Conservation (phyloP, 1,140 invertebrate species). For the Cydia amplana region DNA sequence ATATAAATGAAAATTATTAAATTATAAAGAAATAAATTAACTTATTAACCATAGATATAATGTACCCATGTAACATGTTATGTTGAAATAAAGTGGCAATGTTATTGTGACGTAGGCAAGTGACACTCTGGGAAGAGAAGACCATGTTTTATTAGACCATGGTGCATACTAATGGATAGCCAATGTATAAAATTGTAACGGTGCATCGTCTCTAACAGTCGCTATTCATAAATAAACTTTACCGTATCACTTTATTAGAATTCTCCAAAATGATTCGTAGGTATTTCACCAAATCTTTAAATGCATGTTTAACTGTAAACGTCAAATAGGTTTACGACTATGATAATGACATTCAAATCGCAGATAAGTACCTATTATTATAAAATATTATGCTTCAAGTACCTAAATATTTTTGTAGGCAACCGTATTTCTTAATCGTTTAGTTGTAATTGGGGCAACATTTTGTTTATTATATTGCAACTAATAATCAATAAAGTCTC, state of each 20-base stretch:
- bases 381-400: slow-evolving; percentile 26
- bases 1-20: too few relatives aligned
- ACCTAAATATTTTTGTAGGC: slow-evolving; percentile 39
- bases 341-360: slow-evolving; percentile 43
- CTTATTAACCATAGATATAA: too few relatives aligned
- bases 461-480: slow-evolving; percentile 49
- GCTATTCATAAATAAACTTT: slow-evolving; percentile 67
- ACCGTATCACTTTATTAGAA: slow-evolving; percentile 71
- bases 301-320: slow-evolving; percentile 58
- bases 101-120: too few relatives aligned
- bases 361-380: slow-evolving; percentile 30
- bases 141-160: too few relatives aligned
- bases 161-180: slow-evolving; percentile 70
- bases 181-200: slow-evolving; percentile 73
- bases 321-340: slow-evolving; percentile 42
- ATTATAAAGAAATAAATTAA: too few relatives aligned
- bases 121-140: too few relatives aligned
- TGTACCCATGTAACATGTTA: too few relatives aligned
- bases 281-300: slow-evolving; percentile 64
- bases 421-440: slow-evolving; percentile 47
- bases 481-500: slow-evolving; percentile 69
- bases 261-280: slow-evolving; percentile 50
- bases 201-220: slow-evolving; percentile 60
- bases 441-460: slow-evolving; percentile 34
- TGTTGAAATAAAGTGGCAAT: too few relatives aligned